Conservation (phyloP, 2,888 invertebrate genomes). For the Nasonia oneida region DNA sequence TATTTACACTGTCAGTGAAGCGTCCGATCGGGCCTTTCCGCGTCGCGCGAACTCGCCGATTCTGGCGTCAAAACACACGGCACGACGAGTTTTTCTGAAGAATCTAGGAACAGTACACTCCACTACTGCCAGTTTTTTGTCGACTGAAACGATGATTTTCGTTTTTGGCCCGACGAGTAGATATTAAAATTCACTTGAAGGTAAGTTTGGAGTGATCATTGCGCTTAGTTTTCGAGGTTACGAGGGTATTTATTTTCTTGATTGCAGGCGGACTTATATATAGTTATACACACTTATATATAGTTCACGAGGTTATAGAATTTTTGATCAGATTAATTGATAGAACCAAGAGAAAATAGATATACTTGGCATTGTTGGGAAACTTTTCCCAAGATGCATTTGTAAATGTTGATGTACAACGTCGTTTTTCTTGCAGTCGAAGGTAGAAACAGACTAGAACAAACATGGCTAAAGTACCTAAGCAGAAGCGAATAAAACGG, state of each 20-base stretch:
- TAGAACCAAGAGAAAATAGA: background rate
- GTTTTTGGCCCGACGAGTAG: background rate
- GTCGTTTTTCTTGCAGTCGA: background rate
- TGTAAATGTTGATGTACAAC: background rate
- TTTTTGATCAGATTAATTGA: background rate
- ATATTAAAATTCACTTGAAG: background rate
- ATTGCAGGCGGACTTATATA: background rate
- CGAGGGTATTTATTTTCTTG: background rate
- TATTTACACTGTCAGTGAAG: background rate
- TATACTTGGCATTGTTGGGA: background rate
- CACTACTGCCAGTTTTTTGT: background rate
- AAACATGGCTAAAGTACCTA: slow-evolving; percentile 71
- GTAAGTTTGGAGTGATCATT: background rate
- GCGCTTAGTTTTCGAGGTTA: background rate
- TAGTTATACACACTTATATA: background rate
- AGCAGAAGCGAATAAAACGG: slow-evolving; percentile 69
- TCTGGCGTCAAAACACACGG: background rate
- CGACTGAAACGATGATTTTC: background rate
- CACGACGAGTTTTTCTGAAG: background rate
- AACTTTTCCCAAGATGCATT: background rate
- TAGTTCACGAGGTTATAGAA: background rate
- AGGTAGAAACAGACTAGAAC: background rate
- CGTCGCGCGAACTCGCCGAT: background rate
- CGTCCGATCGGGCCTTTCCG: background rate
- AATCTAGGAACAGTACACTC: background rate